These are phyloP conservation scores for Dasyurus viverrinus DNA, from an alignment of 2,113 vertebrate genomes.

Conservation along the genomic window DNA sequence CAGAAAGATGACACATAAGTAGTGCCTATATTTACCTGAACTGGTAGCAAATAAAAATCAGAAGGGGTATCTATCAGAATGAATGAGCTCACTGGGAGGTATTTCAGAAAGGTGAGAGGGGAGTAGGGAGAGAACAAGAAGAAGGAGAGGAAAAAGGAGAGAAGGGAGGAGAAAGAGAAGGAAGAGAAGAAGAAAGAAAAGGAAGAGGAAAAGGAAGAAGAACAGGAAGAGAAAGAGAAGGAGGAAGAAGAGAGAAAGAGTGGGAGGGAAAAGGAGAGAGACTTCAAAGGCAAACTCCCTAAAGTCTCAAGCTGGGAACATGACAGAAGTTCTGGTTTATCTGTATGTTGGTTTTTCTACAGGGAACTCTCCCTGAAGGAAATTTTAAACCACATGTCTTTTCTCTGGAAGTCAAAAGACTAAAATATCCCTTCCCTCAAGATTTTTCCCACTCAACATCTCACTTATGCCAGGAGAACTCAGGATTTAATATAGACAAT, in stretches of 20 bases:
- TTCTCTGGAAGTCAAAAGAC: neutral
- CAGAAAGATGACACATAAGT: too few relatives aligned
- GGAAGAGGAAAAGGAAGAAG: neutral
- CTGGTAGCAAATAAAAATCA: too few relatives aligned
- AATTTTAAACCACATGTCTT: neutral
- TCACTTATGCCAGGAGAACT: neutral
- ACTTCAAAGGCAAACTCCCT: neutral
- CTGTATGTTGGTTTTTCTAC: neutral
- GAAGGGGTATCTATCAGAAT: too few relatives aligned
- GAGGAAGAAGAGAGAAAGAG: constrained; percentile 1
- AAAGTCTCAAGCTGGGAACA: neutral
- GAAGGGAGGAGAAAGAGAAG: too few relatives aligned
- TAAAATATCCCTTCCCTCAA: neutral
- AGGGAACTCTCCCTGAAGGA: neutral
- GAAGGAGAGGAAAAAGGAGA: too few relatives aligned
- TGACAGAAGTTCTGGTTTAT: neutral
- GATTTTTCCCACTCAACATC: neutral
- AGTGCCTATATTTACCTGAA: too few relatives aligned
- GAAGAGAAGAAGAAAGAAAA: neutral
- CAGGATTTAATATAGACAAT: neutral
- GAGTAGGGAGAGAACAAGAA: too few relatives aligned
- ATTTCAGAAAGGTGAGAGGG: too few relatives aligned
- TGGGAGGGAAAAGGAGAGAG: neutral
- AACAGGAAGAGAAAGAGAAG: neutral
- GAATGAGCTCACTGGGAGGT: too few relatives aligned